Evolutionary conservation across 2,797 vertebrate genomes (phyloP), one percentile per base, ranked within the genome.

Genomic region (Heterohyrax brucei): DNA sequence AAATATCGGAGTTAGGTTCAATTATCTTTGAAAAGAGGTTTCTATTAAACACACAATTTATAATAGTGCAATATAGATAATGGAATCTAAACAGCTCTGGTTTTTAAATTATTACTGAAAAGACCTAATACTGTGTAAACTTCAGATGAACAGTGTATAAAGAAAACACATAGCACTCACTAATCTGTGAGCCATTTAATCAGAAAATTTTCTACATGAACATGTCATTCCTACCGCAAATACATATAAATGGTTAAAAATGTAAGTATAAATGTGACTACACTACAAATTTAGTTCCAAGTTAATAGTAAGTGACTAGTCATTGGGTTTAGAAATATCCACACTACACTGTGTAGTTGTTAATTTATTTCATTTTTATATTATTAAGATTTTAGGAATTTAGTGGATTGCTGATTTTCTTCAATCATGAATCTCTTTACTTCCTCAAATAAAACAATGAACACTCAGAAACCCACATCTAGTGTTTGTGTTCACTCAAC

Each of bases 1-100:
- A 96, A 64, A 84, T 94, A 95, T 92, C 88, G 92, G 59, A 91
- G 53, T 86, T 83, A 93, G 68, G 28, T 92, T 92, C 79, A 97
- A 93, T 96, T 96, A 93, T 94, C 19, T 94, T 44, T 81, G 72
- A 77, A 85, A 95, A 75, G 5, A 85, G 10, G 92, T 79, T 91
- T 88, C 46, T 72, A 66, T 85, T 61, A 77, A 89, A 82, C 75
- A 59, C 48, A 46, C 18, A 95, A 92, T 92, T 44, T 62, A 75
- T 86, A 93, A 22, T 68, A 81, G 9, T 79, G 21, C 93, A 96
- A 95, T 83, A 77, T 26, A 82, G 21, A 88, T 79, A 87, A 92
- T 64, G 87, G 70, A 94, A 81, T 86, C 79, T 68, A 82, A 96
- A 83, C 30, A 89, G 10, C 81, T 87, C 56, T 90, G 30, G 1